These are phyloP conservation scores for Paragorgia papillata DNA, from an alignment of 92 coral and sea anemone species.

Conservation along the genomic window DNA sequence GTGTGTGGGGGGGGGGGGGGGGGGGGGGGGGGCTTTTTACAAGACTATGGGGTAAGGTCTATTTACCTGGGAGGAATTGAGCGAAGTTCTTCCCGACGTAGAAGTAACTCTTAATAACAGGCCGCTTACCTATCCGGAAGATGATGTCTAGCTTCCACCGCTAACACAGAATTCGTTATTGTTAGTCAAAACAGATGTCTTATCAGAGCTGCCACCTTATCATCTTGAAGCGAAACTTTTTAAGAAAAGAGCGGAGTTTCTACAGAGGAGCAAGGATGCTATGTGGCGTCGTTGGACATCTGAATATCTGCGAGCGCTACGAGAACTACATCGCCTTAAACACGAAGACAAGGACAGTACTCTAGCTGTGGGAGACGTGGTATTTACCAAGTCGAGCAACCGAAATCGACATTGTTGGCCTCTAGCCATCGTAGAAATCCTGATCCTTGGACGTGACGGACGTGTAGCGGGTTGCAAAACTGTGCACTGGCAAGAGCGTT, in stretches of 20 bases:
- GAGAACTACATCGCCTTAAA: constrained; percentile 48
- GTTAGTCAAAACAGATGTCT: no score
- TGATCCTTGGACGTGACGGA: constrained; percentile 28
- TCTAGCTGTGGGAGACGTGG: constrained; percentile 45
- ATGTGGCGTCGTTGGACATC: constrained; percentile 50
- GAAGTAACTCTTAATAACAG: constrained; percentile 47
- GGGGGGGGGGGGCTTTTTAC: no score
- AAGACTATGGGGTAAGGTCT: constrained; percentile 36
- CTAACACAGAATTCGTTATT: constrained; percentile 31
- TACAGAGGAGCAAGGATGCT: constrained; percentile 39
- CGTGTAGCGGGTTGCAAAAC: no score
- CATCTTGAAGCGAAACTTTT: constrained; percentile 42
- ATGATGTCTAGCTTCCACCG: no score
- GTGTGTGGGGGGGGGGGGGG: no score
- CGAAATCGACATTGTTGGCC: constrained; percentile 49
- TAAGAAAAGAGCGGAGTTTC: constrained; percentile 51
- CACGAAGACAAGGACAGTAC: constrained; percentile 5
- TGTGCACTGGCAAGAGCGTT: no score
- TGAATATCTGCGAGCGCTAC: constrained; percentile 43
- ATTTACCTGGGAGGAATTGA: constrained; percentile 43
- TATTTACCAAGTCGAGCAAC: constrained; percentile 41
- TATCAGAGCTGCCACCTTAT: no score
- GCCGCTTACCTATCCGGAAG: constrained; percentile 54
- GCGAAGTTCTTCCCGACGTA: constrained; percentile 53
- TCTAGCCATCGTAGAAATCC: constrained; percentile 37